A percentile compares a stretch with the other conserved stretches of the same genome.
phyloP scores from a whole-genome alignment of 2,797 vertebrate genomes.

The Anguilla marmorata region DNA sequence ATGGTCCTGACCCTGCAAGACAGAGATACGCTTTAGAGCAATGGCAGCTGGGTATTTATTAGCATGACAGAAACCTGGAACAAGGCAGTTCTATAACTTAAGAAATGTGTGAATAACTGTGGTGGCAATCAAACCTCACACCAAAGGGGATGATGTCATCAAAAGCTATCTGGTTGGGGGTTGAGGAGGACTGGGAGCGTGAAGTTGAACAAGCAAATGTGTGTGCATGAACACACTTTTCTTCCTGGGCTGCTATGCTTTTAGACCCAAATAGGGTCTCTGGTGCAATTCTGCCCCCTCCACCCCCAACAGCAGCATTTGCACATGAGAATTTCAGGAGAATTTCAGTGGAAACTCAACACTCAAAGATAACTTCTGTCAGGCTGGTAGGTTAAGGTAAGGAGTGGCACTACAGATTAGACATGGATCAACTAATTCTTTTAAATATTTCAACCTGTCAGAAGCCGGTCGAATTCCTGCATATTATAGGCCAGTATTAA shows the following conservation, averaged over 20 bases:
- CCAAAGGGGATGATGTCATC: not conserved
- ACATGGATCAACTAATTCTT: not conserved
- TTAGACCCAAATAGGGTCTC: slow-evolving; percentile 40
- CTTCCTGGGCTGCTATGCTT: not conserved
- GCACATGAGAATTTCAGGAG: slow-evolving; percentile 40
- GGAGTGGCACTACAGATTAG: not conserved
- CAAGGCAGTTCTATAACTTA: not conserved
- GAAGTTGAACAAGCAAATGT: not conserved
- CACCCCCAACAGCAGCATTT: slow-evolving; percentile 58
- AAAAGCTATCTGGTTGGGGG: not conserved
- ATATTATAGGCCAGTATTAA: not conserved
- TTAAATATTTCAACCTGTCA: not conserved
- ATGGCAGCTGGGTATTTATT: not conserved
- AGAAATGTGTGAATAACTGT: not conserved
- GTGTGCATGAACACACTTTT: not conserved
- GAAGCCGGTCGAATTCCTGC: not conserved
- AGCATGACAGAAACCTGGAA: not conserved
- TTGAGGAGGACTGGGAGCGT: not conserved
- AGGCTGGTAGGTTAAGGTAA: not conserved
- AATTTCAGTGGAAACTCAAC: slow-evolving; percentile 51
- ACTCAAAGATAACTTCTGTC: not conserved
- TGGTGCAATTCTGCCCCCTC: slow-evolving; percentile 32
- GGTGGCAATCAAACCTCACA: not conserved
- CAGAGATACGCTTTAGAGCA: slow-evolving; percentile 41
- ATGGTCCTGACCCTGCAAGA: slow-evolving; percentile 63